Percentiles rank a stretch among this genome's conserved stretches.
Conservation (phyloP, 1,140 invertebrate species). For the Sweltsa coloradensis region DNA sequence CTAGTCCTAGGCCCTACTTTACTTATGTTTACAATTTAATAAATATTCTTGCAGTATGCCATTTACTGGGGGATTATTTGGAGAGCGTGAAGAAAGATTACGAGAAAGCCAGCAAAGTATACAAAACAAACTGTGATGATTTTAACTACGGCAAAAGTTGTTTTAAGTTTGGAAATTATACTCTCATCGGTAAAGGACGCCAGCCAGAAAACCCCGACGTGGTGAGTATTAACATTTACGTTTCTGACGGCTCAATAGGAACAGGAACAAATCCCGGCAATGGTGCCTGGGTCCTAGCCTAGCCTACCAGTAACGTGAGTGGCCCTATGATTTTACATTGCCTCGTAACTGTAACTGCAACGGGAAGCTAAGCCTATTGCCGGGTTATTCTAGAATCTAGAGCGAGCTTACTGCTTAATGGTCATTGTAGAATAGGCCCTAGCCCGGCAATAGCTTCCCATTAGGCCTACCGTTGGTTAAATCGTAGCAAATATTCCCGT, state of each 20-base stretch:
- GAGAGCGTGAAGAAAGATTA: conserved; percentile 70
- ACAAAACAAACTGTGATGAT: conserved; percentile 74
- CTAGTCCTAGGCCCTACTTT: background rate
- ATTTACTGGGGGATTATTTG: conserved; percentile 76
- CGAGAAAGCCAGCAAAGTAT: conserved; percentile 63
- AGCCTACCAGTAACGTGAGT: conserved; percentile 34
- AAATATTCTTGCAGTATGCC: conserved; percentile 57
- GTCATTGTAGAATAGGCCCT: no score
- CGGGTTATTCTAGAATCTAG: no score
- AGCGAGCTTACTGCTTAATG: no score
- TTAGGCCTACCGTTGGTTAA: no score
- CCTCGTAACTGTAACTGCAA: no score
- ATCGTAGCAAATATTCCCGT: no score
- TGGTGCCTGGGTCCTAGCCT: conserved; percentile 31
- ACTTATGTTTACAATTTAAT: background rate
- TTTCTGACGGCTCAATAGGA: background rate
- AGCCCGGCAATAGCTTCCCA: no score
- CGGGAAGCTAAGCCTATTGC: no score
- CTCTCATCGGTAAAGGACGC: conserved; percentile 42
- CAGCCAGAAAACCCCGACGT: conserved; percentile 20
- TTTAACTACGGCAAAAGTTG: conserved; percentile 71
- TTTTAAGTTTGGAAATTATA: conserved; percentile 67
- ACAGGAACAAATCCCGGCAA: conserved; percentile 23
- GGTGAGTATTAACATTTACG: conserved; percentile 10
- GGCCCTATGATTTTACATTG: no score